A percentile compares a stretch with the other conserved stretches of the same genome.
These are phyloP conservation scores for Enteromius thamalakanensis DNA, from an alignment of 2,797 vertebrate species.

Conservation along the genomic window DNA sequence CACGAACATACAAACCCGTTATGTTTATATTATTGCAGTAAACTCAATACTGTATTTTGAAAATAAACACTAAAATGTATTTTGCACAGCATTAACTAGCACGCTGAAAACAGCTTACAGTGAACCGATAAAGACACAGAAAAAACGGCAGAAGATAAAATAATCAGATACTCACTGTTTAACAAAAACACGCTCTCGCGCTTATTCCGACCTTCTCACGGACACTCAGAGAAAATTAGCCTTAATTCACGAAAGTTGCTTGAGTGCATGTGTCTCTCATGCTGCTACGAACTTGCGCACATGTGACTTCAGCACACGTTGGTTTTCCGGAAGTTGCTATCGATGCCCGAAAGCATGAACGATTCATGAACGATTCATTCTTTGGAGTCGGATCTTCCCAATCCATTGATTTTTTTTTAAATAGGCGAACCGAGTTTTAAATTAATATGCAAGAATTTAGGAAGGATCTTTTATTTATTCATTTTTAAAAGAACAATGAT, in stretches of 20 bases:
- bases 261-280: not conserved
- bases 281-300: conserved; percentile 40
- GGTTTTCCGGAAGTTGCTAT: conserved; percentile 49
- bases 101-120: not conserved
- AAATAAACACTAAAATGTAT: not conserved
- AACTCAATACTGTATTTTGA: not conserved
- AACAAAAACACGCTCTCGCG: not conserved
- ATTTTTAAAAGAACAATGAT: not conserved
- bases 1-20: not conserved
- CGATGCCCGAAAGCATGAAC: not conserved
- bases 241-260: not conserved
- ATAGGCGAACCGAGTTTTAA: not conserved
- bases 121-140: not conserved
- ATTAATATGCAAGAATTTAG: not conserved
- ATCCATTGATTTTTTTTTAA: not conserved
- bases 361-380: not conserved
- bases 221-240: not conserved
- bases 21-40: not conserved
- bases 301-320: conserved; percentile 57
- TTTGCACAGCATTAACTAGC: not conserved
- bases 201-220: not conserved
- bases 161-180: not conserved
- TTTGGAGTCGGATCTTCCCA: conserved; percentile 14
- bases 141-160: not conserved
- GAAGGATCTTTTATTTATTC: not conserved